These are phyloP conservation scores for Oplegnathus fasciatus DNA, from an alignment of 2,113 vertebrate genomes.

Conservation along the genomic window DNA sequence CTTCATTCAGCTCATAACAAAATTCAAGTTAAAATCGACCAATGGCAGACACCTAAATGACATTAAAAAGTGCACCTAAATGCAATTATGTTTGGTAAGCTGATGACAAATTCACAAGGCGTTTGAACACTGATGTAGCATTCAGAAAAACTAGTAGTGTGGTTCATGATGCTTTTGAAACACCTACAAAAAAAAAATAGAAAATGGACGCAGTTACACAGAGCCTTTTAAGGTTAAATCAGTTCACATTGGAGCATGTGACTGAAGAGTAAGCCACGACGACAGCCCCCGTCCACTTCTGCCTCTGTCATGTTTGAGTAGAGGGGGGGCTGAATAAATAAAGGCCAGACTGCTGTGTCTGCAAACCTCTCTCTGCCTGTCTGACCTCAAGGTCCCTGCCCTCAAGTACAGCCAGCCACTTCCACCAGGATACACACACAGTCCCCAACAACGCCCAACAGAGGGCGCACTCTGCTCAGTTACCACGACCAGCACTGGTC, in stretches of 20 bases:
- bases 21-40: constrained; percentile 12
- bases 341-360: constrained; percentile 42
- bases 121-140: constrained; percentile 37
- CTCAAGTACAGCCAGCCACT: constrained; percentile 38
- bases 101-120: constrained; percentile 49
- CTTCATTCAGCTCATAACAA: neutral
- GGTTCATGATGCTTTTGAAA: constrained; percentile 39
- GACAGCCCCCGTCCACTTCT: neutral
- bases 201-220: constrained; percentile 18
- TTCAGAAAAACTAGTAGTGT: constrained; percentile 9
- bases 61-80: neutral
- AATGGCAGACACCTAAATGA: neutral
- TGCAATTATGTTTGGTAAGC: neutral
- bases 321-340: constrained; percentile 57
- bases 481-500: neutral
- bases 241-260: constrained; percentile 30
- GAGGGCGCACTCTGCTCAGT: constrained; percentile 36
- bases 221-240: constrained; percentile 36
- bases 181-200: constrained; percentile 2
- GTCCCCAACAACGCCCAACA: constrained; percentile 27
- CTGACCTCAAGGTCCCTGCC: constrained; percentile 56
- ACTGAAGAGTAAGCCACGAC: constrained; percentile 23
- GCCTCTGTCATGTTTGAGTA: constrained; percentile 35
- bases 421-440: neutral
- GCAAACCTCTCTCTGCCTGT: constrained; percentile 13